Evolutionary conservation across 2,113 vertebrate genomes (phyloP).

Genomic region (Oncorhynchus mykiss): DNA sequence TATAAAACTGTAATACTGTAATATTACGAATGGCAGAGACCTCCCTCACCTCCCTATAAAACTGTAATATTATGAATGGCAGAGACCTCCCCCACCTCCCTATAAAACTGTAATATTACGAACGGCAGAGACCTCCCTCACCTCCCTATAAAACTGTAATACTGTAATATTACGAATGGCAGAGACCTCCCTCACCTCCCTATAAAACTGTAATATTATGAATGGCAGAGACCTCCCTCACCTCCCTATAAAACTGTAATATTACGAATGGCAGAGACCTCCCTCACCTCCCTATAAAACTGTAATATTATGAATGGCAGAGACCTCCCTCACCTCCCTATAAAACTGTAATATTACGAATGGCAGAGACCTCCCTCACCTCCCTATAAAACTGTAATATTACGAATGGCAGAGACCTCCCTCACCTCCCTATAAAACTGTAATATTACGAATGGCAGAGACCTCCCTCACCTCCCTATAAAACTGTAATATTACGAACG

Average conservation of each 20-base stretch:
- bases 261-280: slow-evolving; percentile 37
- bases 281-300: slow-evolving; percentile 30
- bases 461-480: slow-evolving; percentile 29
- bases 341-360: slow-evolving; percentile 35
- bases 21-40: neutral
- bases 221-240: slow-evolving; percentile 33
- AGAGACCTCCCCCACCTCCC: slow-evolving; percentile 35
- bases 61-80: slow-evolving; percentile 42
- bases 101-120: slow-evolving; percentile 31
- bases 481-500: slow-evolving; percentile 40
- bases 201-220: slow-evolving; percentile 31
- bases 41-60: slow-evolving; percentile 27
- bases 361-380: slow-evolving; percentile 34
- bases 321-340: slow-evolving; percentile 32
- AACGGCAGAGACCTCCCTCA: slow-evolving; percentile 33
- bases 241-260: slow-evolving; percentile 33
- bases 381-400: slow-evolving; percentile 32
- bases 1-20: no score
- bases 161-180: slow-evolving; percentile 42
- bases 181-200: slow-evolving; percentile 35
- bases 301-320: slow-evolving; percentile 42
- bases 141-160: slow-evolving; percentile 12
- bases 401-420: slow-evolving; percentile 36
- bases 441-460: slow-evolving; percentile 42
- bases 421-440: slow-evolving; percentile 28